Evolutionary conservation across 1,140 invertebrate genomes (phyloP).

Genomic region (Sminthurides bifidus): DNA sequence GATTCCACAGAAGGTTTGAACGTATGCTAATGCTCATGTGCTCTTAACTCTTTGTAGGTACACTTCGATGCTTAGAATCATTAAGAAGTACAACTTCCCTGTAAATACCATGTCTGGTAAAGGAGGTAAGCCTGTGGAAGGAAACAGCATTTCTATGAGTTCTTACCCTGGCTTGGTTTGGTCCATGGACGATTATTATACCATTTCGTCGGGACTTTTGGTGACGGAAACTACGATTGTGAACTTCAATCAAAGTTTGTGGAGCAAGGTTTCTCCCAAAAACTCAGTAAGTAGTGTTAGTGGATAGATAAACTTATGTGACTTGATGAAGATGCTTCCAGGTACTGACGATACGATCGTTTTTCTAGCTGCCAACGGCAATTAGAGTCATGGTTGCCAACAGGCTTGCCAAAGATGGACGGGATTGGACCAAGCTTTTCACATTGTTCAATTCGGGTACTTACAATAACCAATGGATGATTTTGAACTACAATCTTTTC

Average conservation of each 20-base stretch:
- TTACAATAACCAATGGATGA: conserved; percentile 80
- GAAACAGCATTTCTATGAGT: conserved; percentile 59
- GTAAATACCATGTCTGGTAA: conserved; percentile 48
- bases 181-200: conserved; percentile 81
- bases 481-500: conserved; percentile 59
- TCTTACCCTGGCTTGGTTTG: conserved; percentile 77
- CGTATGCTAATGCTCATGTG: not conserved
- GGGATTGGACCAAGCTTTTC: conserved; percentile 55
- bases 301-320: conserved; percentile 7
- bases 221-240: conserved; percentile 60
- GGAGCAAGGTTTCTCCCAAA: conserved; percentile 44
- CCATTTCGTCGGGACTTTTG: conserved; percentile 51
- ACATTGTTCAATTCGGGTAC: conserved; percentile 62
- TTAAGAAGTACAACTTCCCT: conserved; percentile 78
- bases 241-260: conserved; percentile 52
- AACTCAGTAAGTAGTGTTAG: conserved; percentile 36
- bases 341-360: conserved; percentile 1
- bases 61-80: conserved; percentile 69
- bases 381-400: conserved; percentile 76
- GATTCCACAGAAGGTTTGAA: not conserved
- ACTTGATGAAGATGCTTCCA: conserved; percentile 2
- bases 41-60: conserved; percentile 44
- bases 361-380: conserved; percentile 54
- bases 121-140: conserved; percentile 46
- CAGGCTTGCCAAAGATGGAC: conserved; percentile 56